Evolutionary conservation across 2,113 vertebrate genomes (phyloP).

Genomic region (Eolophus roseicapilla): DNA sequence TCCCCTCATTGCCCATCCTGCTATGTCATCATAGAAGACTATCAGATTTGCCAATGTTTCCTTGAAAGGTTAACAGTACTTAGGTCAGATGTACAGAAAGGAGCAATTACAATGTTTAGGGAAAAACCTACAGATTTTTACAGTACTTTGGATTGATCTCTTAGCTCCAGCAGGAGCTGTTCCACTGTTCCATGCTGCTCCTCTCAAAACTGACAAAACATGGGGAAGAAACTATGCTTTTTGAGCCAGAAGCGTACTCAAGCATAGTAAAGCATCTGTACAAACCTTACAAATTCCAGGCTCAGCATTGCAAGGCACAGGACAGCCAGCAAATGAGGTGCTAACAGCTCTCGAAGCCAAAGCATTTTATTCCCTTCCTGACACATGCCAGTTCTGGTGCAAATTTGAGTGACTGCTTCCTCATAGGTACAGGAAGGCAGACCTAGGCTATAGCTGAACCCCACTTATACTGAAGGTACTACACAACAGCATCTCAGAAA

Average conservation of each 20-base stretch:
- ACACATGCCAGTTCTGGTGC: neutral
- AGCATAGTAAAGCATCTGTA: neutral
- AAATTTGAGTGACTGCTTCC: neutral
- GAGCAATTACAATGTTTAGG: rapidly evolving
- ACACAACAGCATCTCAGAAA: neutral
- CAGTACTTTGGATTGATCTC: neutral
- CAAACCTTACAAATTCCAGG: neutral
- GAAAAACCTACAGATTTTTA: neutral
- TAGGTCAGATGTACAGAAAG: neutral
- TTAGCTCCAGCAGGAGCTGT: neutral
- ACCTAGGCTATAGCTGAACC: rapidly evolving
- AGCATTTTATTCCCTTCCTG: neutral
- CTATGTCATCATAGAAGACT: neutral
- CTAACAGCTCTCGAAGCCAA: neutral
- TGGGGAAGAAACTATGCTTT: neutral
- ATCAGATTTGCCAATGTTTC: neutral
- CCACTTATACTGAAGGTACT: neutral
- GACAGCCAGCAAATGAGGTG: neutral
- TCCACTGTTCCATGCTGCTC: neutral
- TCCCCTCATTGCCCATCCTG: neutral
- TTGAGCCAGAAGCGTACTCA: neutral
- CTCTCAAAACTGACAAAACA: neutral
- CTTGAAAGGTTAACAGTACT: neutral
- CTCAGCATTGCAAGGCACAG: neutral
- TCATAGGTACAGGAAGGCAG: neutral